Percentiles rank a stretch among this genome's conserved stretches.
These are phyloP conservation scores for Trogon surrucura DNA, from an alignment of 2,113 vertebrate species.

Conservation along the genomic window DNA sequence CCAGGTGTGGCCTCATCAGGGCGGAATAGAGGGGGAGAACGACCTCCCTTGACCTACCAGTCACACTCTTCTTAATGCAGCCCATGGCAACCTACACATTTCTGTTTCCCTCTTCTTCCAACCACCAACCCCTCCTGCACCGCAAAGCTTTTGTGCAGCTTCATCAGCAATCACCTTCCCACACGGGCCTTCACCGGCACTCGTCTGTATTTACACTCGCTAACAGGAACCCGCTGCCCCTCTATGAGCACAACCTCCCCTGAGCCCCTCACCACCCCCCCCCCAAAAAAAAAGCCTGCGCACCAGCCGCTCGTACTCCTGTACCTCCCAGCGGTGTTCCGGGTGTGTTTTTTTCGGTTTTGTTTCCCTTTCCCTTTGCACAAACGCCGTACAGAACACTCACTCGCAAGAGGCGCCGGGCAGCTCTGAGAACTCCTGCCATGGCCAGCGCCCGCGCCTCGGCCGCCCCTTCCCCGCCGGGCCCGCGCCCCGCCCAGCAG, in stretches of 20 bases:
- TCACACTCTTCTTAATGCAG: too few relatives aligned
- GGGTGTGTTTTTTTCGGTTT: neutral
- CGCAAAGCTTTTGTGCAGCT: fast-evolving
- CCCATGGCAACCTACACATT: too few relatives aligned
- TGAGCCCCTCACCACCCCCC: neutral
- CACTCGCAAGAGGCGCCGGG: neutral
- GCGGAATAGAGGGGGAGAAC: too few relatives aligned
- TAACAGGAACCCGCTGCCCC: neutral
- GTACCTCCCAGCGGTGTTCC: neutral
- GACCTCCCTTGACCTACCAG: too few relatives aligned
- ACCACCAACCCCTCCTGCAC: neutral
- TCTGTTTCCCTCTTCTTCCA: neutral
- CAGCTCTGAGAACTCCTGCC: neutral
- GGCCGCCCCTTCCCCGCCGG: neutral
- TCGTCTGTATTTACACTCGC: neutral
- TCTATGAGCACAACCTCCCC: neutral
- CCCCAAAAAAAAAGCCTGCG: neutral
- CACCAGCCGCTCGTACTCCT: neutral
- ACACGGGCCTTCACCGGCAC: neutral
- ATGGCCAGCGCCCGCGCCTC: neutral
- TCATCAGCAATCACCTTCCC: fast-evolving
- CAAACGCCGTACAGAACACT: neutral
- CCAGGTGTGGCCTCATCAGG: too few relatives aligned
- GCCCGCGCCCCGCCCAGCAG: neutral
- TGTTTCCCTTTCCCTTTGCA: neutral